Base-by-base conservation (phyloP, 92 coral and sea anemone species). In the Palythoa grandis region DNA sequence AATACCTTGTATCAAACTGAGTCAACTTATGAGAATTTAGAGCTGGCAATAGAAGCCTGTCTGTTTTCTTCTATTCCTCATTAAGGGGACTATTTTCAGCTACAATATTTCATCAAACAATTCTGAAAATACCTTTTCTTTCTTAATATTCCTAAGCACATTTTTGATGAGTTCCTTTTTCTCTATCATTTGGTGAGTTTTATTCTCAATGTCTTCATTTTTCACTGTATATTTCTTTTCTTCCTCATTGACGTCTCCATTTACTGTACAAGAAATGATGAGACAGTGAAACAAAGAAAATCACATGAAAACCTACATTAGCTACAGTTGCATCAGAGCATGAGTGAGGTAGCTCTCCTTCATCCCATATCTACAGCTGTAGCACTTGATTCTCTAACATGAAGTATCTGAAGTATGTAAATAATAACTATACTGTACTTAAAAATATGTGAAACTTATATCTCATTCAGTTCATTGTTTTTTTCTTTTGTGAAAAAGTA, bases 161-260 rank as follows among this genome's bases (percentile, higher is more conserved):
- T 78, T 79, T 73, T 57, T 74, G 69, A 70, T 13, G 17, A 43
- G 19, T 60, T 86, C 86, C 58, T 72, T 76, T n/a, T 84, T 71
- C 39, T 78, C 85, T 61, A 83, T 74, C 66, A 74, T 80, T 50
- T 56, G 58, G n/a, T 63, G 47, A 1, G 53, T 20, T 6, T 48
- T 74, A 47, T 83, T 52, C 16, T 29, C 52, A 15, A 53, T 72
- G 1, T 54, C 70, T 74, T 66, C 84, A 23, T 37, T 73, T 20
- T 82, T 82, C 65, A 73, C 74, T 52, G 47, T 50, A 25, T 60
- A 83, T 66, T 74, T 85, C 19, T 60, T 54, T 29, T 86, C 83
- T 12, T 56, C 68, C 15, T 70, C 84, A 22, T 75, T 92, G 66
- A 78, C 73, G 47, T 92, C 84, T 52, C 95, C 95, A 83, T 92